These are phyloP conservation scores for Archocentrus centrarchus DNA, from an alignment of 2,113 vertebrate species.

Conservation along the genomic window DNA sequence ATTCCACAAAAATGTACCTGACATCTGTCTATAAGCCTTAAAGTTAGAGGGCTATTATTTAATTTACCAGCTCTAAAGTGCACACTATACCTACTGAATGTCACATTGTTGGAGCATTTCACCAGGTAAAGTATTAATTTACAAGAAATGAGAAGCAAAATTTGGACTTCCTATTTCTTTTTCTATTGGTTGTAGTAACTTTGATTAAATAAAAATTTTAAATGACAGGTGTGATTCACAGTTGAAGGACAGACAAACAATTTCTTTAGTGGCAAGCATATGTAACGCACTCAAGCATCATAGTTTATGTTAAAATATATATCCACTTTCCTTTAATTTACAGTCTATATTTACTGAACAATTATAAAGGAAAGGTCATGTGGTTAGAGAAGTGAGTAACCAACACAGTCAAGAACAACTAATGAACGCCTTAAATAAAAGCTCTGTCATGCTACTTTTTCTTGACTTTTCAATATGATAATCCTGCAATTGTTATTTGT, in stretches of 20 bases:
- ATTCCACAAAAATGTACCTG: not conserved
- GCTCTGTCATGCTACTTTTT: not conserved
- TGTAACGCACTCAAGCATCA: not conserved
- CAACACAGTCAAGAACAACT: not conserved
- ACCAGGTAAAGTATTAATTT: not conserved
- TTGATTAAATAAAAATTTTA: not conserved
- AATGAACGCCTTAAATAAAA: not conserved
- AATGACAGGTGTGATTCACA: not conserved
- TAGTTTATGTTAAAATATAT: not conserved
- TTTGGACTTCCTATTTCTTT: not conserved
- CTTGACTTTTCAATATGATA: not conserved
- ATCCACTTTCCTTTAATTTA: not conserved
- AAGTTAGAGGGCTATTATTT: not conserved
- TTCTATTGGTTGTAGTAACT: not conserved
- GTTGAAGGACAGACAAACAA: not conserved
- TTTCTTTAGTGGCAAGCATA: not conserved
- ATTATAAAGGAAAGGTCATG: not conserved
- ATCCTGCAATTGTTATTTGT: not conserved
- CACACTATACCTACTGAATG: not conserved
- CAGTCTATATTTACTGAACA: not conserved
- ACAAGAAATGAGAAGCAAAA: not conserved
- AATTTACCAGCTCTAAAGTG: not conserved
- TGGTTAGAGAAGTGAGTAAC: conserved; percentile 9
- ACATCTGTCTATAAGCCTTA: not conserved
- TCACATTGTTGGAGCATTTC: not conserved